A percentile compares a stretch with the other conserved stretches of the same genome.
These are phyloP conservation scores for Sminthurides aquaticus DNA, from an alignment of 2,888 invertebrate species.

Conservation along the genomic window DNA sequence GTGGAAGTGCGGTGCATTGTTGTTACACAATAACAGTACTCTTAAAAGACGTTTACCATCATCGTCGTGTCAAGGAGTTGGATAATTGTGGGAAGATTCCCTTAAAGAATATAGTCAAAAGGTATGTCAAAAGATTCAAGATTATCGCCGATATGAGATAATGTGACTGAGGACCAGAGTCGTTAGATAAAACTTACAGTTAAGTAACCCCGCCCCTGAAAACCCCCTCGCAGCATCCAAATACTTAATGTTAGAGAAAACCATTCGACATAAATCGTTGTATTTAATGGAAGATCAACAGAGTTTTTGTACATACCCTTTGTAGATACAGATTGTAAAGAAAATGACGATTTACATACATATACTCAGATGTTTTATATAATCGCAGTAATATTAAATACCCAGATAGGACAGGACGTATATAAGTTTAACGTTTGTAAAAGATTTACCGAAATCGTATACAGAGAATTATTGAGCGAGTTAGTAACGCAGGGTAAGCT, in stretches of 20 bases:
- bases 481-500: background rate
- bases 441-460: background rate
- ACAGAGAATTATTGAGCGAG: background rate
- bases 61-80: too few species aligned
- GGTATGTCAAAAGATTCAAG: background rate
- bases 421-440: too few species aligned
- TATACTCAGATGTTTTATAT: background rate
- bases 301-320: conserved; percentile 6
- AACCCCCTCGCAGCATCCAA: background rate
- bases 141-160: background rate
- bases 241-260: background rate
- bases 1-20: background rate
- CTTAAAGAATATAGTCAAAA: background rate
- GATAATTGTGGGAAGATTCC: background rate
- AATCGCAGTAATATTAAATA: background rate
- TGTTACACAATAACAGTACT: background rate
- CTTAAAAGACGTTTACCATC: background rate
- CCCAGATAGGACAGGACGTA: too few species aligned
- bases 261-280: too few species aligned
- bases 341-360: too few species aligned
- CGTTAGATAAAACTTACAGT: too few species aligned
- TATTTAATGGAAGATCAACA: too few species aligned
- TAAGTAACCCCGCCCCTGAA: too few species aligned
- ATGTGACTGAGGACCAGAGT: too few species aligned
- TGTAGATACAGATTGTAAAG: background rate